Evolutionary conservation across 2,113 vertebrate genomes (phyloP).

Genomic region (Nycticryphes semicollaris): DNA sequence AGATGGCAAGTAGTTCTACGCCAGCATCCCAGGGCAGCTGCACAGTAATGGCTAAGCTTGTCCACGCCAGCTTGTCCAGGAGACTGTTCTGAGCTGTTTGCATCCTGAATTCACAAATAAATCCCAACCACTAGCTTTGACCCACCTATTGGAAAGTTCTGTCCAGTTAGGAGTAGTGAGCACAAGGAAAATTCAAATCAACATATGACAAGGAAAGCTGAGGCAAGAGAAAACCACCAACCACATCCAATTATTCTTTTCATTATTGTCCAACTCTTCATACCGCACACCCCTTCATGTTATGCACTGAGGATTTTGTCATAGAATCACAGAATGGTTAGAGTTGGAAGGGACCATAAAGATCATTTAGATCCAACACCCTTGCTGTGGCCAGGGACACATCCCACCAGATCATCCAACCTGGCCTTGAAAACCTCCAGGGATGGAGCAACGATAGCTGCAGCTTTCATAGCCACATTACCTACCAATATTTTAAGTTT

Average conservation of each 20-base stretch:
- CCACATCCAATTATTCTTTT: not conserved
- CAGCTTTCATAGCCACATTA: not conserved
- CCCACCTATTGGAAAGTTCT: not conserved
- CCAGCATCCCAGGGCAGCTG: not conserved
- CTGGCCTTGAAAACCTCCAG: not conserved
- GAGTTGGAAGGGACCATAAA: not conserved
- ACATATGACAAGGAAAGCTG: not conserved
- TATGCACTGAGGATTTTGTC: not conserved
- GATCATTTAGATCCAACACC: not conserved
- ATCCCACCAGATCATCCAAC: not conserved
- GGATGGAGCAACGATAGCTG: not conserved
- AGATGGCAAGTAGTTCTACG: not conserved
- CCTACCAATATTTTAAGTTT: not conserved
- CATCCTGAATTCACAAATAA: not conserved
- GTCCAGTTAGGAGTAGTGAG: not conserved
- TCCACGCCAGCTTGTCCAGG: not conserved
- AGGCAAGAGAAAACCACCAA: not conserved
- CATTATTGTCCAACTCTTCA: not conserved
- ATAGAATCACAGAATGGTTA: not conserved
- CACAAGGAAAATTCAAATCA: not conserved
- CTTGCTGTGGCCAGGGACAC: not conserved
- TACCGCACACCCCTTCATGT: not conserved
- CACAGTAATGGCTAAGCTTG: not conserved
- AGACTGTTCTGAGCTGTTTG: rapidly evolving
- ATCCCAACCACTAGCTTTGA: not conserved